Conservation (phyloP, 2,797 vertebrate genomes). For the Leuciscus waleckii region DNA sequence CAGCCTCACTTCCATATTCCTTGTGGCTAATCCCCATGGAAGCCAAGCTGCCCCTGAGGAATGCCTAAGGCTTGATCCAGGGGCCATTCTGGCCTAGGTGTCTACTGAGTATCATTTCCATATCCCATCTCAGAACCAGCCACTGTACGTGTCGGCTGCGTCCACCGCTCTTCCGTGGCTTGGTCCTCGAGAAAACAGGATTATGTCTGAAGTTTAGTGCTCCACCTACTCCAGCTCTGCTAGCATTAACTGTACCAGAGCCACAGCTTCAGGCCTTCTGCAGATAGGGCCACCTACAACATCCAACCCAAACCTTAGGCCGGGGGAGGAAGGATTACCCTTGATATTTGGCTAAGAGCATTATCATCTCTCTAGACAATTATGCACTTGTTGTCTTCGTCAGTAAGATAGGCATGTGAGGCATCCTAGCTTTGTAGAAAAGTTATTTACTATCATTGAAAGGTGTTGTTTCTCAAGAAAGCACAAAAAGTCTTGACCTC, state of each 20-base stretch:
- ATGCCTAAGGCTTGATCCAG: constrained; percentile 77
- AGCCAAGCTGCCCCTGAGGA: constrained; percentile 78
- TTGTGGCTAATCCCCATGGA: constrained; percentile 73
- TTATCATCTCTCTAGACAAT: constrained; percentile 51
- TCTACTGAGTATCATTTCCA: constrained; percentile 73
- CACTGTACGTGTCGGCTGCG: constrained; percentile 34
- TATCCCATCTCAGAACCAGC: constrained; percentile 43
- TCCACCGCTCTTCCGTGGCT: constrained; percentile 49
- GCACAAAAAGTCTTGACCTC: background rate
- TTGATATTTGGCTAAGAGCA: constrained; percentile 74
- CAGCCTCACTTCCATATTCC: constrained; percentile 61
- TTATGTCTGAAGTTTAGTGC: constrained; percentile 58
- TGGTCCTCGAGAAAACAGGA: constrained; percentile 62
- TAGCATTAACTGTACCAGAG: constrained; percentile 47
- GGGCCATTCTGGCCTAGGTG: constrained; percentile 74
- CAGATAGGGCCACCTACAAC: constrained; percentile 45
- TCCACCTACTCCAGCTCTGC: constrained; percentile 47
- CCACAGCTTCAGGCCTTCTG: constrained; percentile 21
- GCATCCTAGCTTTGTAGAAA: constrained; percentile 54
- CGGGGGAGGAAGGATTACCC: constrained; percentile 70
- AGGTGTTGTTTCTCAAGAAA: constrained; percentile 38
- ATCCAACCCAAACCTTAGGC: constrained; percentile 24
- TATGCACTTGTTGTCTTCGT: constrained; percentile 64
- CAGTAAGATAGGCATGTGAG: constrained; percentile 40
- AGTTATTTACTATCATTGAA: constrained; percentile 31